Percentiles rank a stretch among this genome's conserved stretches.
These are phyloP conservation scores for Patiria pectinifera DNA, from an alignment of 53 echinoderm and acorn worm species.

Conservation along the genomic window DNA sequence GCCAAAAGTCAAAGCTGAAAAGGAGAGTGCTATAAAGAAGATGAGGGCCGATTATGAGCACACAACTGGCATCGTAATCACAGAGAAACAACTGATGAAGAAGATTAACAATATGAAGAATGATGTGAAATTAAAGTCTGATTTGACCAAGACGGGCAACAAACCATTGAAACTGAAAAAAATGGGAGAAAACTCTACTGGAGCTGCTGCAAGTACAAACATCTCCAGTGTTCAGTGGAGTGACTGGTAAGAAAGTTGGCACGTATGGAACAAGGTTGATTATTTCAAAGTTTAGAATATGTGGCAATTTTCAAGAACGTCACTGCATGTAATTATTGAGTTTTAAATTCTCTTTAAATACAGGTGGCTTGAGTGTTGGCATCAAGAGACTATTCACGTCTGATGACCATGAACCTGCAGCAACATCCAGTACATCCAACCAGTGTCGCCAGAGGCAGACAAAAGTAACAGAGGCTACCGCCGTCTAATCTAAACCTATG, in stretches of 20 bases:
- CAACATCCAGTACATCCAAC: background rate
- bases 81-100: background rate
- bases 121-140: background rate
- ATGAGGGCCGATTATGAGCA: background rate
- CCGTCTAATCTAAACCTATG: too few relatives aligned
- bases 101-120: background rate
- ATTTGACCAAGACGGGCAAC: background rate
- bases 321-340: background rate
- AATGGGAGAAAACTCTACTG: background rate
- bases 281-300: background rate
- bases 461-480: too few relatives aligned
- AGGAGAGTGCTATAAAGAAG: slow-evolving; percentile 1
- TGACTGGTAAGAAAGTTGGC: background rate
- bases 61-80: background rate
- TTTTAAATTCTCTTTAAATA: background rate
- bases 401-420: background rate
- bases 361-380: background rate
- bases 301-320: background rate
- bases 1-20: background rate
- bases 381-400: background rate
- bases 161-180: background rate
- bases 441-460: too few relatives aligned
- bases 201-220: background rate
- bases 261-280: background rate
- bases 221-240: background rate